Base-by-base conservation (phyloP, 2,888 invertebrate species). In the Cheilosia soror region DNA sequence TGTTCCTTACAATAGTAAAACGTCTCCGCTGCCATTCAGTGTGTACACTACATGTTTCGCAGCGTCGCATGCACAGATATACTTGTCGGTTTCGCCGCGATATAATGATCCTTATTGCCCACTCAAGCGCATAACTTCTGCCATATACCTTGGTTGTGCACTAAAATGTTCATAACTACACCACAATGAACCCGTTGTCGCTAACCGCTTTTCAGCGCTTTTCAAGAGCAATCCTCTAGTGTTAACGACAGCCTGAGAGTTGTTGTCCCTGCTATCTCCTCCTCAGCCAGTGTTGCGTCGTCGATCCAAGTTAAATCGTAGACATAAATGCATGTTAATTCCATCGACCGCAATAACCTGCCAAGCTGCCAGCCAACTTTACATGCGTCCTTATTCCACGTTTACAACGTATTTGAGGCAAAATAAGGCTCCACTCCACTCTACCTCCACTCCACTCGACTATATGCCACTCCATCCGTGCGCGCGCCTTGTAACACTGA, bases 271-370 rank as follows among this genome's bases (percentile, higher is more conserved):
- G 37, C 20, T 15, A 42, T 47, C 29, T 13, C 9, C 33, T 40
- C 57, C 29, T 13, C 47, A 9, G 9, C 31, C 31, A 31, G 7
- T 13, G 9, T 20, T 25, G 6, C 37, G n/a, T 9, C 57, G 11
- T 20, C 44, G 62, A 63, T 44, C 15, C 73, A 49, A 57, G 68
- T 53, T 65, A n/a, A 73, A 55, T 25, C 53, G 60, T 58, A 66
- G 66, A 68, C 76, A 76, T 76, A 66, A 76, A 76, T 66, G 66
- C 62, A 78, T 78, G 77, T 78, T 78, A 78, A 71, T 78, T 78
- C 55, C 40, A 44, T 77, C 60, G 55, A 78, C 69, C 69, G 69
- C 69, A 69, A 71, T 71, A 63, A 62, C 69, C 77, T 78, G 69
- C 69, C 69, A 68, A 68, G 58, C 63, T 44, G 44, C 58, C 71